Base-by-base conservation (phyloP, 2,888 invertebrate species). In the Homarus gammarus region DNA sequence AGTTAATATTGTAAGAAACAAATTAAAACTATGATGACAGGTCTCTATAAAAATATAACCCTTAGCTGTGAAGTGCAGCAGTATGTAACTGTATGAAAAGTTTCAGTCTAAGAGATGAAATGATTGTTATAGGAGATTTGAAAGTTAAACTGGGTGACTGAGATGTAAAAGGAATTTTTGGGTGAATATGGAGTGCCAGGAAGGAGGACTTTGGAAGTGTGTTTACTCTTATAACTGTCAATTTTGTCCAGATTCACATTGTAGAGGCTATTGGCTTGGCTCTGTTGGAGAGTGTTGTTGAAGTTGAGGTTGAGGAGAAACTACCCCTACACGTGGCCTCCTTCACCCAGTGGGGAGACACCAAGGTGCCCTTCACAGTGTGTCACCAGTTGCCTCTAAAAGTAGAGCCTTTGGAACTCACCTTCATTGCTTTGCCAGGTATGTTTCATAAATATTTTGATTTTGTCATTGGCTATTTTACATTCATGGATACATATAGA, bases 301-400 rank as follows among this genome's bases (percentile, higher is more conserved):
- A 91, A 33, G 84, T 81, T 6, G 89, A 89, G 49, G 81, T 91
- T 31, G 83, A 85, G 18, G 70, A 82, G 18, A 68, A 64, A n/a
- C 77, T 92, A 1, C 61, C 87, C 12, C 70, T 91, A 3, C 84
- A 84, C 12, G 73, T 92, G 40, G 90, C 87, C 22, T 72, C 88
- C 1, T 73, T 56, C 44, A 82, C 86, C 3, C 73, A 68, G 44
- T 27, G 51, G 40, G 86, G 91, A 31, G 56, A 40, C 15, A 38
- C 27, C 22, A 27, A 44, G n/a, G 68, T 85, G 40, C 87, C 85
- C 38, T 91, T 91, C 78, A 91, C 86, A 3, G 68, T 61, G 38
- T 92, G 92, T 64, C 89, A 91, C 44, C 68, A 77, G 44, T 77
- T 91, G 36, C 85, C 87, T 31, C 83, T 89, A 36, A 72, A 73